These are phyloP conservation scores for Opisthograptis luteolata DNA, from an alignment of 2,888 invertebrate species.

Conservation along the genomic window DNA sequence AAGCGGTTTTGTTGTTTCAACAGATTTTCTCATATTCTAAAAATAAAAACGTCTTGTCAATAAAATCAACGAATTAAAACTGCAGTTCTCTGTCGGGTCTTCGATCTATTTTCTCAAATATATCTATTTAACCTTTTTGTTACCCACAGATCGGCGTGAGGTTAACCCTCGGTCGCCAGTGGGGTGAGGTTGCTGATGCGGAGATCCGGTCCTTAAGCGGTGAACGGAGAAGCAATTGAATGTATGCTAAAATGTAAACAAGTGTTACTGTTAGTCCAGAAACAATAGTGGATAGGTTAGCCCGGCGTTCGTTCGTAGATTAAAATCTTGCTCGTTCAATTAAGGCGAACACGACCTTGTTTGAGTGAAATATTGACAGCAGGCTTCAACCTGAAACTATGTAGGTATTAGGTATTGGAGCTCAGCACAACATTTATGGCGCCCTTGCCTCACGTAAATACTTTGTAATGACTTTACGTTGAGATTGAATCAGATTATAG, in stretches of 20 bases:
- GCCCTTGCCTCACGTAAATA: constrained; percentile 6
- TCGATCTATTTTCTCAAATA: no score
- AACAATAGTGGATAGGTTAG: constrained; percentile 26
- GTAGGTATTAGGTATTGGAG: constrained; percentile 18
- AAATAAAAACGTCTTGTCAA: no score
- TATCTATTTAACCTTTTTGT: no score
- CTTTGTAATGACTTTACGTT: background rate
- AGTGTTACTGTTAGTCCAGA: constrained; percentile 10
- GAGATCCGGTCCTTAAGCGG: no score
- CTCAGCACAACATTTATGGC: constrained; percentile 20
- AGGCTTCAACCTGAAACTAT: constrained; percentile 22
- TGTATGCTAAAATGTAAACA: background rate
- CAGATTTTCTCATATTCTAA: no score
- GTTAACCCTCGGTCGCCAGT: no score
- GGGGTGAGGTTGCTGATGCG: no score
- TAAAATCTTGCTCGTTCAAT: constrained; percentile 56
- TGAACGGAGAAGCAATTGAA: no score
- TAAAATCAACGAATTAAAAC: no score
- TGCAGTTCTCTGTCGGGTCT: no score
- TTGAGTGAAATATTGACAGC: constrained; percentile 42
- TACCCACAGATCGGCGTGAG: no score
- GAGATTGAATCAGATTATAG: background rate
- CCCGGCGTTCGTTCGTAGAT: constrained; percentile 35
- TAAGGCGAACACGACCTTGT: constrained; percentile 48
- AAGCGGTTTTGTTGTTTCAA: no score